Evolutionary conservation across 2,797 vertebrate genomes (phyloP).

Genomic region (Tangara arthus): DNA sequence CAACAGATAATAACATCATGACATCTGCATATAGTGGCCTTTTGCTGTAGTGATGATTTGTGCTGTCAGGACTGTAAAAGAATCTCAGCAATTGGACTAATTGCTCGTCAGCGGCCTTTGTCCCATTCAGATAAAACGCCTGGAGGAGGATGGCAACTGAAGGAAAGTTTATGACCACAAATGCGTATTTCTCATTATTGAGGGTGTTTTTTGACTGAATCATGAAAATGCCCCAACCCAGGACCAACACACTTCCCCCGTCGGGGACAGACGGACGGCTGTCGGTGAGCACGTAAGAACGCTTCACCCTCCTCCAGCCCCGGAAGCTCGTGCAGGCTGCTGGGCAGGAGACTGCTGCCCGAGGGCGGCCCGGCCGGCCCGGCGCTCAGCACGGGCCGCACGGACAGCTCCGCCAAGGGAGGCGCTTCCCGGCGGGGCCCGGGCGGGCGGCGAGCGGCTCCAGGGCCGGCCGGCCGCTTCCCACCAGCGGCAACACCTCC

Average conservation of each 20-base stretch:
- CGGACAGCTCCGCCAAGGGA: conserved; percentile 41
- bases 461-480: not conserved
- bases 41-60: not conserved
- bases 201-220: not conserved
- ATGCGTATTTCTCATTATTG: not conserved
- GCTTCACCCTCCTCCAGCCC: not conserved
- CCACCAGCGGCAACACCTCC: not conserved
- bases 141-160: not conserved
- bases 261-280: not conserved
- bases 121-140: not conserved
- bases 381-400: conserved; percentile 13
- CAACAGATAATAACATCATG: no score
- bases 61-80: not conserved
- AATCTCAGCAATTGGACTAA: not conserved
- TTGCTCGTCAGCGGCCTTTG: not conserved
- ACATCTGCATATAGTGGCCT: not conserved
- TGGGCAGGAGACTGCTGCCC: not conserved
- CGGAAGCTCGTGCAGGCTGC: not conserved
- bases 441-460: not conserved
- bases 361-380: not conserved
- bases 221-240: not conserved
- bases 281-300: accelerated
- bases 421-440: not conserved
- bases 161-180: not conserved
- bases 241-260: not conserved